phyloP scores from a whole-genome alignment of 2,113 vertebrate genomes.

The Neogobius melanostomus region DNA sequence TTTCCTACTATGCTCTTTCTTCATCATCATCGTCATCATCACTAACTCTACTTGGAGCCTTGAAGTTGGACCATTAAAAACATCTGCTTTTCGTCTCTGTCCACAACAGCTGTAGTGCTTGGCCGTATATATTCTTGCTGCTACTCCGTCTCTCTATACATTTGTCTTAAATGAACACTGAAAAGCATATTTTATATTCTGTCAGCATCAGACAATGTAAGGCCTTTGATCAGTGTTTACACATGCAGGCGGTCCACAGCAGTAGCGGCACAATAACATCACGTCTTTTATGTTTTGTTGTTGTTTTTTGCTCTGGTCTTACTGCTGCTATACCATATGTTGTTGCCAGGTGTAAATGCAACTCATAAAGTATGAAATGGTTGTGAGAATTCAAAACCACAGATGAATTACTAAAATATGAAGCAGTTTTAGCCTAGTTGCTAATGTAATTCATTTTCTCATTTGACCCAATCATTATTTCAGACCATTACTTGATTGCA shows the following conservation, averaged over 20 bases:
- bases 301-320: slow-evolving; percentile 4
- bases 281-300: slow-evolving; percentile 26
- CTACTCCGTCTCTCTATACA: slow-evolving; percentile 15
- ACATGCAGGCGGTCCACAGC: slow-evolving; percentile 59
- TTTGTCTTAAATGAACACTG: slow-evolving; percentile 62
- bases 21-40: not conserved
- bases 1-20: no score
- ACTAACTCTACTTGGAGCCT: not conserved
- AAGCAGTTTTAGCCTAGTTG: not conserved
- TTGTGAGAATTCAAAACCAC: no score
- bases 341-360: not conserved
- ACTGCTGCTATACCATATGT: not conserved
- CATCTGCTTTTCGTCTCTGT: slow-evolving; percentile 4
- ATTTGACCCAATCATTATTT: not conserved
- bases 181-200: slow-evolving; percentile 48
- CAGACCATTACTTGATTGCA: no score
- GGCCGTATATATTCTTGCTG: not conserved
- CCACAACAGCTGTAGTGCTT: not conserved
- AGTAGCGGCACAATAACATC: slow-evolving; percentile 35
- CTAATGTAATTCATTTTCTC: not conserved
- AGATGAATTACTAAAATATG: not conserved
- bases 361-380: not conserved
- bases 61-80: not conserved
- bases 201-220: slow-evolving; percentile 61
- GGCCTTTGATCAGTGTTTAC: slow-evolving; percentile 68